Base-by-base conservation (phyloP, 2,888 invertebrate species). In the Thereva unica region DNA sequence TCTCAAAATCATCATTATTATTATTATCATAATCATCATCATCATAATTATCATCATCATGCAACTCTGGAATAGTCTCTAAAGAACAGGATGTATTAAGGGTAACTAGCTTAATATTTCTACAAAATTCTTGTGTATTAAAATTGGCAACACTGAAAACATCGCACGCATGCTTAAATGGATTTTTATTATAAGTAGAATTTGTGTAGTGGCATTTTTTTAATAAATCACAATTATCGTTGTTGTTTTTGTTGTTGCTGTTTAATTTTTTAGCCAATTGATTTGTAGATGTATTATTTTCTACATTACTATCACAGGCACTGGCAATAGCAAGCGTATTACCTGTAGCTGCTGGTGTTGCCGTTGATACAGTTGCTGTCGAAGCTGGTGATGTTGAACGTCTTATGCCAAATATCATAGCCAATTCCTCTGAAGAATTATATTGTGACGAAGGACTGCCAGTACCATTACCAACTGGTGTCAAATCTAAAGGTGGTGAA, bases 391-490 rank as follows among this genome's bases (percentile, higher is more conserved):
- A 71, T 8, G 7, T 6, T 23, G 23, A 23, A 72, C 79, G 78
- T 64, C 76, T 77, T 59, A 80, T 78, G 74, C 86, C 85, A 75
- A 87, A 87, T 73, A 87, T 87, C 73, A 85, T 86, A 37, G 87
- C 86, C 72, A 87, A 78, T 75, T 87, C 87, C 75, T 87, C 87
- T 56, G 86, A 85, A 8, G 87, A 87, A 76, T 87, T 87, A 74
- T 87, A 87, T 76, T 86, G 86, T 66, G 86, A 85, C 3, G 42
- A 42, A 44, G 64, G 61, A 5, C 64, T 64, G 35, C 37, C 53
- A 38, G 50, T 41, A 6, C 68, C 71, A 63, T 70, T 76, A 38
- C 73, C 74, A 67, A 77, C 73, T 52, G 76, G 76, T 23, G 77
- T 78, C 68, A 76, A 37, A 70, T 77, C 76, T 35, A 77, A 70